These are phyloP conservation scores for Pterostichus niger DNA, from an alignment of 2,888 invertebrate species.

Conservation along the genomic window DNA sequence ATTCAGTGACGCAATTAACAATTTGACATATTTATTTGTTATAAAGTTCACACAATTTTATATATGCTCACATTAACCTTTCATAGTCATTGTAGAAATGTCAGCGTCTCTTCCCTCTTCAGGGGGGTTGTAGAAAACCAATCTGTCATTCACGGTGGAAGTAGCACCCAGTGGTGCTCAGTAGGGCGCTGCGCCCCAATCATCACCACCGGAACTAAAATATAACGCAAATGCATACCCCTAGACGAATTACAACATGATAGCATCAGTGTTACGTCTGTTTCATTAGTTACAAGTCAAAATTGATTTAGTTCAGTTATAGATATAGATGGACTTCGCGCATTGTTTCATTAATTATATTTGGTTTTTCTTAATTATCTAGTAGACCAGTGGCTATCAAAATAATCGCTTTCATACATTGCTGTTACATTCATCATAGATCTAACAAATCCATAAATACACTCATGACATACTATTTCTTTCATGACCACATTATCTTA, in stretches of 20 bases:
- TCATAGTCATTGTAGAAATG: constrained; percentile 23
- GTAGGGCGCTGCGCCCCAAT: constrained; percentile 23
- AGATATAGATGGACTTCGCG: constrained; percentile 4
- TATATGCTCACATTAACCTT: constrained; percentile 11
- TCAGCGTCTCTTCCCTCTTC: neutral
- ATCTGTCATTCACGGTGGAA: constrained; percentile 31
- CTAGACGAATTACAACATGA: neutral
- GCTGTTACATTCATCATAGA: neutral
- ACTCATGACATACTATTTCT: too few relatives aligned
- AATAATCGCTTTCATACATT: too few relatives aligned
- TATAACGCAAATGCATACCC: constrained; percentile 3
- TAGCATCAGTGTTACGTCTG: neutral
- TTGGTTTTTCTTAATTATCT: neutral
- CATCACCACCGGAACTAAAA: constrained; percentile 28
- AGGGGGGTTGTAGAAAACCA: constrained; percentile 10
- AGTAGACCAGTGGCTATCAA: neutral
- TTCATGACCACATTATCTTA: too few relatives aligned
- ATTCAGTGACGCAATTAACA: too few relatives aligned
- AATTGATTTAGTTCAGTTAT: neutral
- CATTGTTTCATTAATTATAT: neutral
- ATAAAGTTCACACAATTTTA: constrained; percentile 9
- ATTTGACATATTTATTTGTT: too few relatives aligned
- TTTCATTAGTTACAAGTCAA: constrained; percentile 37
- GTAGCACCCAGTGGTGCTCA: constrained; percentile 14
- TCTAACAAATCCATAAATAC: too few relatives aligned